Base-by-base conservation (phyloP, 1,140 invertebrate genomes). In the Venturia canescens region DNA sequence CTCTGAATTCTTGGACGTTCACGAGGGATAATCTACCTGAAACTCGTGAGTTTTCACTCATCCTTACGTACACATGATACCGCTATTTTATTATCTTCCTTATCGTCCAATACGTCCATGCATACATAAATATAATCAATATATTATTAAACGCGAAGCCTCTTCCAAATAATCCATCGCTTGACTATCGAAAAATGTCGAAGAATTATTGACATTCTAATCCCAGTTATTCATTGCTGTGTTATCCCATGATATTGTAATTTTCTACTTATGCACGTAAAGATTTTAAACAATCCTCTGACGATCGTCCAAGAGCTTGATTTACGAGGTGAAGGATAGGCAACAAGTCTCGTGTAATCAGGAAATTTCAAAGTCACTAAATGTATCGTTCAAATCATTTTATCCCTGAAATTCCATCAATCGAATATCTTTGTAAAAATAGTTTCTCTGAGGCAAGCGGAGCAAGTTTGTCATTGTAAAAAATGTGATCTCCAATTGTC, bases 1-100 rank as follows among this genome's bases (percentile, higher is more conserved):
- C 23, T 2, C 71, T 74, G 71, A 48, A 74, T 74, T 53, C 71
- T 18, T 74, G 34, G 48, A 74, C 23, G 48, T 74, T 74, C 44
- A 53, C 23, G 44, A 27, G 48, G 71, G 71, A 74, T 74, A 74
- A 74, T 26, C 71, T 16, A 53, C 38, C 44, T 31, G 38, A 53
- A 53, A 74, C 21, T 74, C 26, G 71, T 74, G 71, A 74, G 71
- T 69, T 69, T 16, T 23, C 27, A 63, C 23, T 27, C 1, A 53
- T 69, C 34, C n/a, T 5, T 70, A 29, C 34, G 48, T 63, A 27
- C 3, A 63, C 44, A 23, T 5, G 26, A 71, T 48, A 71, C 26
- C 44, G 38, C 7, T 44, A n/a, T 70, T 71, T 0, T 48, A 48
- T 44, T 44, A 63, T 48, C 34, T 71, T 21, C 16, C 0, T 71